phyloP scores from a whole-genome alignment of 2,113 vertebrate species.

The Mobula hypostoma region DNA sequence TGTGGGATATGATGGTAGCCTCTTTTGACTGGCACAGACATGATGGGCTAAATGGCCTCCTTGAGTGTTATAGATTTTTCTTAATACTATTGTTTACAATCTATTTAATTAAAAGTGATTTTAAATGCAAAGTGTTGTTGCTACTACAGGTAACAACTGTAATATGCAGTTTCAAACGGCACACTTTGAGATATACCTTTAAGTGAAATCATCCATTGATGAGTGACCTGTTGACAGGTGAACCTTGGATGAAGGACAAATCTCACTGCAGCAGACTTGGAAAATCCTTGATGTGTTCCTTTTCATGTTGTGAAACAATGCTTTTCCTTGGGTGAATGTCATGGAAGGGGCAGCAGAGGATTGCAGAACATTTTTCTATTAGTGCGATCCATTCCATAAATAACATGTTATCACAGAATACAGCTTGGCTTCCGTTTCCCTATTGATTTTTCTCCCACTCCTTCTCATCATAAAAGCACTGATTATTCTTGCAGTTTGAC shows the following conservation, averaged over 20 bases:
- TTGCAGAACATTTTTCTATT: slow-evolving; percentile 3
- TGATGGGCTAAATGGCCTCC: not conserved
- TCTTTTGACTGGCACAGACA: too few relatives aligned
- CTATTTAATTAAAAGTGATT: not conserved
- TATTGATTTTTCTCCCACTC: not conserved
- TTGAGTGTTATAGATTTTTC: not conserved
- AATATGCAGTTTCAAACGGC: not conserved
- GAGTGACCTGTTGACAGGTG: not conserved
- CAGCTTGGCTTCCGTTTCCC: not conserved
- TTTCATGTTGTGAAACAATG: not conserved
- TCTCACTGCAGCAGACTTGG: not conserved
- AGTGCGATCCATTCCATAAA: not conserved
- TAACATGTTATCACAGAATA: not conserved
- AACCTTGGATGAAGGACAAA: not conserved
- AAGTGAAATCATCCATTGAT: not conserved
- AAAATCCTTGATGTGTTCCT: not conserved
- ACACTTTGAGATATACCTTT: not conserved
- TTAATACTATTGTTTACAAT: not conserved
- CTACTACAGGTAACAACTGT: not conserved
- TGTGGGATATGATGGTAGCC: not conserved
- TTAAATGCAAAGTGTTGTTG: not conserved
- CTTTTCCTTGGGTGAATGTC: not conserved
- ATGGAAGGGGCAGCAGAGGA: not conserved
- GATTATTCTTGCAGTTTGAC: not conserved
- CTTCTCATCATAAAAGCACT: too few relatives aligned